phyloP scores from a whole-genome alignment of 2,113 vertebrate genomes.

The Hippocampus abdominalis region DNA sequence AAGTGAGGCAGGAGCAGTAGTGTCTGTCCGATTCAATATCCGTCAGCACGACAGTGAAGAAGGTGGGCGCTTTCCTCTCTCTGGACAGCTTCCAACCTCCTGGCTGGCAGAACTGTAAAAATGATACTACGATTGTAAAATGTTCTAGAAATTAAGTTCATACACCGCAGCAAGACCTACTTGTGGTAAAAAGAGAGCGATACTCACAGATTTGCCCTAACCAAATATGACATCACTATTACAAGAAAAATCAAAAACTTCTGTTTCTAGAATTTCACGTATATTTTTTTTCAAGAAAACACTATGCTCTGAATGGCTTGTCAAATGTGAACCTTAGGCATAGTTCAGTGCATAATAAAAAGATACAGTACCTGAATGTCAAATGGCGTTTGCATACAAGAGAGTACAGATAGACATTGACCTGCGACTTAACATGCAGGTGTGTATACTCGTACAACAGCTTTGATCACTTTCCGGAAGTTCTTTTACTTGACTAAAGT shows the following conservation, averaged over 20 bases:
- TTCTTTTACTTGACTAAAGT: no score
- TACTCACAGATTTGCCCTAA: no score
- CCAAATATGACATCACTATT: no score
- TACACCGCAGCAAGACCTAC: background rate
- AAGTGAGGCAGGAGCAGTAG: slow-evolving; percentile 96
- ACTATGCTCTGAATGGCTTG: background rate
- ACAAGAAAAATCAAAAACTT: no score
- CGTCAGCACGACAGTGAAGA: slow-evolving; percentile 95
- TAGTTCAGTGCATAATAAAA: no score
- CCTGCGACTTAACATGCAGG: no score
- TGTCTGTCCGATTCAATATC: slow-evolving; percentile 96
- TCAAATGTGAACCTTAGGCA: background rate
- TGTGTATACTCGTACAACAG: no score
- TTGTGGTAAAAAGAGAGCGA: background rate
- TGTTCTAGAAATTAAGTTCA: background rate
- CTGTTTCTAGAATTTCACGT: background rate
- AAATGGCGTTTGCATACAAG: no score
- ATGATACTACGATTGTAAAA: slow-evolving; percentile 8
- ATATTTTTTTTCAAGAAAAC: background rate
- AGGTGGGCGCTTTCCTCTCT: slow-evolving; percentile 87
- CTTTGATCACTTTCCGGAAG: no score
- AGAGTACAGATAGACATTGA: no score
- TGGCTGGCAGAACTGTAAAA: slow-evolving; percentile 91
- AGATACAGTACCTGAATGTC: no score
- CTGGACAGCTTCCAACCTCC: slow-evolving; percentile 90